Base-by-base conservation (phyloP, 2,888 invertebrate species). In the Pollenia labialis region DNA sequence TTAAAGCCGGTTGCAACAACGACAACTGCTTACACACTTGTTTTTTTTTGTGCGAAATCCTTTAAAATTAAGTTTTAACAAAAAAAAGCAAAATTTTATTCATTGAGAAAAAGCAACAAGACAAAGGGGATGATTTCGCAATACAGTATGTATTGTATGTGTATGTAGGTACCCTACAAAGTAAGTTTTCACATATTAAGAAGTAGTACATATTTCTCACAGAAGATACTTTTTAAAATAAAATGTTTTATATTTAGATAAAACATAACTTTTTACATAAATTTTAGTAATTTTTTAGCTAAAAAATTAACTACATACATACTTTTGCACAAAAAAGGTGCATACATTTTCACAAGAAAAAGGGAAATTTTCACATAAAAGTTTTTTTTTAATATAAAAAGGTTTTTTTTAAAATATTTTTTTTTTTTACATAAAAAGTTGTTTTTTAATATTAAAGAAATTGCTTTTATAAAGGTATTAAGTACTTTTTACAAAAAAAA, bases 71-170 rank as follows among this genome's bases (percentile, higher is more conserved):
- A 14, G 16, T 40, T 46, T 23, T 42, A 14, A 54, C 4, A 68
- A n/a, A 44, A 32, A 46, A 54, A n/a, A 74, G 74, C 32, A 32
- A 50, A 81, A 54, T 48, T 62, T 12, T 18, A 74, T 81, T 81
- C 81, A 81, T 81, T 81, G 81, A 66, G 56, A 48, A 81, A 50
- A 18, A 68, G 50, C 7, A 48, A n/a, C 23, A 50, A 8, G 10
- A 18, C 2, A 14, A 56, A 23, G 42, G 32, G 9, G n/a, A 14
- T 46, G 56, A 42, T 72, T 75, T 64, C 14, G 18, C 2, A 42
- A 23, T 23, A 46, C 10, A 56, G 10, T 12, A 12, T 56, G 9
- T 11, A 7, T 23, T 23, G 23, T n/a, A n/a, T n/a, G n/a, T n/a
- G n/a, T n/a, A n/a, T 2, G 3, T 23, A 23, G 23, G 23, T 11